Base-by-base conservation (phyloP, 2,797 vertebrate species). In the Sitta carolinensis region DNA sequence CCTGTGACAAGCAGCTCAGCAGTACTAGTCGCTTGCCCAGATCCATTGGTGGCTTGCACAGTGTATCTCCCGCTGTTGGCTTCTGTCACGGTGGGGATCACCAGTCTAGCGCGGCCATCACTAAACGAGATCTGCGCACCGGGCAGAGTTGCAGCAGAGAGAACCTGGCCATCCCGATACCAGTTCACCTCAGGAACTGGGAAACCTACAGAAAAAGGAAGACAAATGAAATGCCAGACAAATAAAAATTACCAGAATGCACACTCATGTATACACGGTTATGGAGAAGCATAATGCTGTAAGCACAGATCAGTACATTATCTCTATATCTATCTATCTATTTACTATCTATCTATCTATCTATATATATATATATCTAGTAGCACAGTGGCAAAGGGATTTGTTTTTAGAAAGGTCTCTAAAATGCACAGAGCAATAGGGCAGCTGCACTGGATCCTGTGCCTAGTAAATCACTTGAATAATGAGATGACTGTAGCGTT, bases 111-210 rank as follows among this genome's bases (percentile, higher is more conserved):
- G 98, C 98, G 99, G 99, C 99, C 99, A 96, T 99, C 98, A 97
- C 99, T 99, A 99, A 99, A 99, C 87, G 98, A 99, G 98, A 99
- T 99, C 98, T 99, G 98, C 97, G 98, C 97, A 97, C 99, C 99
- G 96, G 99, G 99, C 97, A 99, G 97, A 97, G 98, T 97, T 92
- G 98, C 98, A 97, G 99, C 91, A 78, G 99, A 98, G 97, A 99
- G 98, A 97, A 98, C 99, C 99, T 99, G 99, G 98, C 99, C 99
- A 99, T 99, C 99, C 98, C 98, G 98, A 97, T 98, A 99, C 99
- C 99, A 99, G 98, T 98, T 99, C 98, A 99, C 99, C 98, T 99
- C 99, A 97, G 99, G 99, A 99, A 99, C 98, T 98, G 99, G 99
- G 96, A 97, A 98, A 98, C 99, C 99, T 99, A 77, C 11, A 87